Percentiles rank a stretch among this genome's conserved stretches.
These are phyloP conservation scores for Mythimna pallens DNA, from an alignment of 2,888 invertebrate species.

Conservation along the genomic window DNA sequence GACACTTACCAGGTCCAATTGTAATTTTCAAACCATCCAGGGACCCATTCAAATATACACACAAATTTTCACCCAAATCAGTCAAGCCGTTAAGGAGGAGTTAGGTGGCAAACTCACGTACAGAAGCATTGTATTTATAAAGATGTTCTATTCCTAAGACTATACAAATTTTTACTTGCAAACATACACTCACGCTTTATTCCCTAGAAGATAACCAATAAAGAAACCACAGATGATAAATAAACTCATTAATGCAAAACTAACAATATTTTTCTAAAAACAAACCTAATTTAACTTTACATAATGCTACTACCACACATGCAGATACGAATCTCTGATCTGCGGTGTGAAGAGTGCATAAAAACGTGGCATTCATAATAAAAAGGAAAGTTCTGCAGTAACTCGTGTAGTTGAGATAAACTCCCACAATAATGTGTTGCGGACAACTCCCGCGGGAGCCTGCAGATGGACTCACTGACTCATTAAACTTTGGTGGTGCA, in stretches of 20 bases:
- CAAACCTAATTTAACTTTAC: slow-evolving; percentile 46
- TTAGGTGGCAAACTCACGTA: no score
- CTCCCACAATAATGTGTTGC: slow-evolving; percentile 40
- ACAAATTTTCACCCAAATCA: no score
- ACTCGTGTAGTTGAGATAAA: slow-evolving; percentile 43
- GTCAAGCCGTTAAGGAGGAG: no score
- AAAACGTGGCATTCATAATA: slow-evolving; percentile 40
- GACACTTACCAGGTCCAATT: no score
- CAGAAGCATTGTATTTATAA: no score
- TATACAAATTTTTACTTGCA: background rate
- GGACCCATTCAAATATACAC: no score
- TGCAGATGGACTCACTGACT: slow-evolving; percentile 22
- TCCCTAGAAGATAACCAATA: background rate
- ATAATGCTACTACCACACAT: slow-evolving; percentile 3
- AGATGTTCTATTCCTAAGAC: background rate
- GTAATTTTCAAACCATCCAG: no score
- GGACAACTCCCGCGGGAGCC: slow-evolving; percentile 38
- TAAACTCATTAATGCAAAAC: background rate
- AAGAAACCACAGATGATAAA: background rate
- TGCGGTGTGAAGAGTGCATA: slow-evolving; percentile 13
- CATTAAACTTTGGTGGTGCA: slow-evolving; percentile 54
- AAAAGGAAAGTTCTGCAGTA: slow-evolving; percentile 52
- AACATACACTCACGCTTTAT: background rate
- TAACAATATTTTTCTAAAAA: slow-evolving; percentile 24
- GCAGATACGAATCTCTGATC: slow-evolving; percentile 37